Base-by-base conservation (phyloP, 2,113 vertebrate genomes). In the Pongo pygmaeus region DNA sequence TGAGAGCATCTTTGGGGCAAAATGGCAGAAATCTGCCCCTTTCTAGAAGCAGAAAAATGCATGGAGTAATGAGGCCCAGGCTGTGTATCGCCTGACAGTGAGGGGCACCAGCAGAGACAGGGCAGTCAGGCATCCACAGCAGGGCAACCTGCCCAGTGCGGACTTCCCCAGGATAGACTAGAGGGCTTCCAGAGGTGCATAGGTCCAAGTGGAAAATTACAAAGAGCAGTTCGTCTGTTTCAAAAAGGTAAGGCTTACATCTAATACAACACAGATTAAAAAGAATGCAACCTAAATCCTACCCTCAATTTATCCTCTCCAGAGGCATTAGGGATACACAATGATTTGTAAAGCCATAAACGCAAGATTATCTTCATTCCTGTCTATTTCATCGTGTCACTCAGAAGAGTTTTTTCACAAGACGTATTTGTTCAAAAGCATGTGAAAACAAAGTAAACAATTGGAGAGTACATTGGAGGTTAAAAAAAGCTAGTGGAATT, bases 401-500 rank as follows among this genome's bases (percentile, higher is more conserved):
- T 52, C 0, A 9, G 64, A 16, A 95, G 46, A 83, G 17, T n/a
- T n/a, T 84, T 80, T 91, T 94, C 80, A 22, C 18, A 48, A 25
- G 17, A 11, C 20, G 6, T 83, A 8, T 88, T 86, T 69, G 20
- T 84, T 85, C 90, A 93, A 72, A n/a, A 70, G 27, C 61, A 86
- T 48, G 90, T 94, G 89, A 13, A 96, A 81, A 80, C 11, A 88
- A 90, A 70, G 50, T 43, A 80, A 93, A 83, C 64, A 96, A 96
- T 94, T 89, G 77, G 23, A 84, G 72, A 84, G 46, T 46, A 25
- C 46, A 20, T 32, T 95, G 0, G 14, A 23, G 74, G 81, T 27
- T 89, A 94, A 91, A 10, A 0, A 78, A 57, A 85, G 18, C 48
- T 78, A 0, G 5, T 52, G 2, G 67, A 30, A 18, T 91, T 35